These are phyloP conservation scores for Phyto melanocephala DNA, from an alignment of 2,888 invertebrate species.

Conservation along the genomic window DNA sequence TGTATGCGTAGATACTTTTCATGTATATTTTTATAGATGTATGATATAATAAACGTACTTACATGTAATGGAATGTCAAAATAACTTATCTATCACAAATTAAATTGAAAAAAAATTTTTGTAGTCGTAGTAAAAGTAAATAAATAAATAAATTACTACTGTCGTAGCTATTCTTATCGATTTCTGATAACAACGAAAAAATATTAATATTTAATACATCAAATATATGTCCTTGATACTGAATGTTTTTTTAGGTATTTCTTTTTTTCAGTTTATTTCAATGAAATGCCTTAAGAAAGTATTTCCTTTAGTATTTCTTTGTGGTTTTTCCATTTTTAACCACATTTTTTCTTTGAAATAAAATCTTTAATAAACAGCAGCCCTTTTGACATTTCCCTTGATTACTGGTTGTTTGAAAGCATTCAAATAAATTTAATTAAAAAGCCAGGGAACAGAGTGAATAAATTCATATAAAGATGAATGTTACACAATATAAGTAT, in stretches of 20 bases:
- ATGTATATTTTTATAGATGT: no score
- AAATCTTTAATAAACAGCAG: not conserved
- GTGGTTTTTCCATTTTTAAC: not conserved
- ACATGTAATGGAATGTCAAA: no score
- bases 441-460: not conserved
- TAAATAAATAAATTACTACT: no score
- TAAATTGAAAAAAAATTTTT: no score
- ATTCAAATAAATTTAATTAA: slow-evolving; percentile 39
- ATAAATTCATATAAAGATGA: slow-evolving; percentile 9
- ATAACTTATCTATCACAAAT: no score
- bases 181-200: not conserved
- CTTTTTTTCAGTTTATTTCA: not conserved
- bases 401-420: not conserved
- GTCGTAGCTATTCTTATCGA: not conserved
- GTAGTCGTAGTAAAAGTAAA: no score
- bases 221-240: not conserved
- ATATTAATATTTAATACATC: not conserved
- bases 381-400: slow-evolving; percentile 4
- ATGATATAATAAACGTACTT: no score
- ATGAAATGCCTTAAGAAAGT: no score
- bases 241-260: not conserved
- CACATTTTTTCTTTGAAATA: not conserved
- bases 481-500: no score
- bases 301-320: not conserved
- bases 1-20: no score